A percentile compares a stretch with the other conserved stretches of the same genome.
Evolutionary conservation across 2,113 vertebrate genomes (phyloP).

Genomic region (Lamprologus tigripictilis): DNA sequence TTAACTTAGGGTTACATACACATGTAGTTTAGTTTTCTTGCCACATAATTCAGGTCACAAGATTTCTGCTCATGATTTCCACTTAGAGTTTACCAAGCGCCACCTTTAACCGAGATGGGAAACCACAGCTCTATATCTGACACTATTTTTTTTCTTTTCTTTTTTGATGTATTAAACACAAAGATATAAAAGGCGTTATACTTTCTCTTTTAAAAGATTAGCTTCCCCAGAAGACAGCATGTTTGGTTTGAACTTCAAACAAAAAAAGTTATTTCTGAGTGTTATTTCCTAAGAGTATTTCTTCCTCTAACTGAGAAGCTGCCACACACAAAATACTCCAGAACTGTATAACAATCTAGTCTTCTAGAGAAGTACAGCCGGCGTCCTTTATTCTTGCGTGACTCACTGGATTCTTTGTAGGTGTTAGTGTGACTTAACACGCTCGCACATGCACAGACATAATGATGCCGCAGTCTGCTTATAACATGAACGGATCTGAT

Average conservation of each 20-base stretch:
- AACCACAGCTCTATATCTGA: neutral
- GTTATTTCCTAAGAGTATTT: neutral
- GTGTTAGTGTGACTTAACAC: neutral
- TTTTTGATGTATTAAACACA: neutral
- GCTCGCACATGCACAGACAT: neutral
- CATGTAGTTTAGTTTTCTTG: neutral
- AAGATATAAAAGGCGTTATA: neutral
- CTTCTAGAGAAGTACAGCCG: neutral
- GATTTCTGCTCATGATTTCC: neutral
- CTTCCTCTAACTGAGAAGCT: neutral
- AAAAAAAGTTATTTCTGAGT: neutral
- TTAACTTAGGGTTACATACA: neutral
- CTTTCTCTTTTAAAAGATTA: neutral
- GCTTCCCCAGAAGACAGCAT: neutral
- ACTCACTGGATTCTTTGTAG: conserved; percentile 6
- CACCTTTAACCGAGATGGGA: neutral
- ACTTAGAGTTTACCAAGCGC: neutral
- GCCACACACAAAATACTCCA: conserved; percentile 14
- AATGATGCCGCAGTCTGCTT: neutral
- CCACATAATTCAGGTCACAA: neutral
- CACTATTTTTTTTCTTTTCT: neutral
- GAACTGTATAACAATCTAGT: neutral
- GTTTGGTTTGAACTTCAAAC: neutral
- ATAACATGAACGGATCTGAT: neutral
- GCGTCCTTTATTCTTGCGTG: neutral